phyloP scores from a whole-genome alignment of 30 jellyfish, hydroid and myxozoan genomes.

The Sanderia malayensis region DNA sequence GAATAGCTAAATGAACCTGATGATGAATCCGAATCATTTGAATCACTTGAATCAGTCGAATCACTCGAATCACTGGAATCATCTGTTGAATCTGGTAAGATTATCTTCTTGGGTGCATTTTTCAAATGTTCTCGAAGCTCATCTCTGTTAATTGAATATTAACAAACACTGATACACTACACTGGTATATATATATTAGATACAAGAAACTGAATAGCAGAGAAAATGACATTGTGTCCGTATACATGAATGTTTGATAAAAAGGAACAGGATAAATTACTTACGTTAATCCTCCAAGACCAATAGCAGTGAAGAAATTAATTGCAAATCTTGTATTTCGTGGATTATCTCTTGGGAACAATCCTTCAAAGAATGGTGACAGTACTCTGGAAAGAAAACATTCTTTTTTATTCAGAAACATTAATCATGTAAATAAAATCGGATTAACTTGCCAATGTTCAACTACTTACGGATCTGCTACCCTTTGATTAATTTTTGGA shows the following conservation, averaged over 20 bases:
- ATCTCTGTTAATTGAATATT: constrained; percentile 46
- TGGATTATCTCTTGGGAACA: constrained; percentile 97
- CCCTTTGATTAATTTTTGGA: constrained; percentile 77
- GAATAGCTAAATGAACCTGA: no score
- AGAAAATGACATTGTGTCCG: no score
- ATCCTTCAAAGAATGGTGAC: constrained; percentile 92
- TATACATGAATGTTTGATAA: no score
- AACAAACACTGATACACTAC: not conserved
- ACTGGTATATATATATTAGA: no score
- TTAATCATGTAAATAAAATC: no score
- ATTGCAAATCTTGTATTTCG: constrained; percentile 96
- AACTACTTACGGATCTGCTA: constrained; percentile 87
- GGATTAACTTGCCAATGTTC: no score
- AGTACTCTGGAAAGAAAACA: constrained; percentile 62
- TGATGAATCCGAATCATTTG: constrained; percentile 51
- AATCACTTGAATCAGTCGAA: constrained; percentile 47
- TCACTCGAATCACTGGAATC: constrained; percentile 48
- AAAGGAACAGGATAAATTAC: no score
- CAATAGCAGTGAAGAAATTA: constrained; percentile 98
- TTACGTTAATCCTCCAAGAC: constrained; percentile 98
- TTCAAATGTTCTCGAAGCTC: constrained; percentile 83
- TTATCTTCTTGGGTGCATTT: constrained; percentile 74
- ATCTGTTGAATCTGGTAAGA: constrained; percentile 55
- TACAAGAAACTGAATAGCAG: no score
- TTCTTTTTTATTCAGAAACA: no score